A percentile compares a stretch with the other conserved stretches of the same genome.
These are phyloP conservation scores for Phengaris alcon DNA, from an alignment of 2,888 invertebrate genomes.

Conservation along the genomic window DNA sequence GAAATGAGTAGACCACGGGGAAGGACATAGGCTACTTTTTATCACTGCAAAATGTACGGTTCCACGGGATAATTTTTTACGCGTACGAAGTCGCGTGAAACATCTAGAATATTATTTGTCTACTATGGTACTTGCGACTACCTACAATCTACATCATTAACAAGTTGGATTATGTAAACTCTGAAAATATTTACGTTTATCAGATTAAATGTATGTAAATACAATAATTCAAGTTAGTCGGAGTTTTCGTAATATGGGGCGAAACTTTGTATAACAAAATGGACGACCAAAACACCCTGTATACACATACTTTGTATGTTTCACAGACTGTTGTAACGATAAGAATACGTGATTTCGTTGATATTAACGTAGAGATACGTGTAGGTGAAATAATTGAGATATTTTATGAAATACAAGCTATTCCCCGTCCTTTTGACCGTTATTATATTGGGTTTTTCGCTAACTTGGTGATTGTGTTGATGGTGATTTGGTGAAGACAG, in stretches of 20 bases:
- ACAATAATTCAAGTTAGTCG: background rate
- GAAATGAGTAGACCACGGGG: no score
- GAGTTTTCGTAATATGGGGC: background rate
- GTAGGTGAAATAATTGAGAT: background rate
- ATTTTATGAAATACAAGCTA: background rate
- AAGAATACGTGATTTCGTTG: background rate
- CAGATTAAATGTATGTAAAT: conserved; percentile 12
- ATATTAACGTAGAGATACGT: conserved; percentile 10
- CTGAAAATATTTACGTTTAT: conserved; percentile 4
- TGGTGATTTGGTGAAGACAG: no score
- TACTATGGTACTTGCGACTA: background rate
- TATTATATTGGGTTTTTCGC: background rate
- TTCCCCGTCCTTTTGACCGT: background rate
- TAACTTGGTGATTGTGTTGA: no score
- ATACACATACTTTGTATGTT: background rate
- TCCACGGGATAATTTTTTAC: no score
- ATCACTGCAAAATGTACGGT: no score
- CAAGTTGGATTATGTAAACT: conserved; percentile 25
- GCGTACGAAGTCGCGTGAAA: no score
- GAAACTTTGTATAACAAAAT: background rate
- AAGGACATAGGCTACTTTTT: no score
- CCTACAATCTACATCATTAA: background rate
- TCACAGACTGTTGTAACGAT: conserved; percentile 9
- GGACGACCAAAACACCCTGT: background rate
- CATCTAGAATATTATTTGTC: background rate